Base-by-base conservation (phyloP, 1,140 invertebrate species). In the Trichonephila inaurata region DNA sequence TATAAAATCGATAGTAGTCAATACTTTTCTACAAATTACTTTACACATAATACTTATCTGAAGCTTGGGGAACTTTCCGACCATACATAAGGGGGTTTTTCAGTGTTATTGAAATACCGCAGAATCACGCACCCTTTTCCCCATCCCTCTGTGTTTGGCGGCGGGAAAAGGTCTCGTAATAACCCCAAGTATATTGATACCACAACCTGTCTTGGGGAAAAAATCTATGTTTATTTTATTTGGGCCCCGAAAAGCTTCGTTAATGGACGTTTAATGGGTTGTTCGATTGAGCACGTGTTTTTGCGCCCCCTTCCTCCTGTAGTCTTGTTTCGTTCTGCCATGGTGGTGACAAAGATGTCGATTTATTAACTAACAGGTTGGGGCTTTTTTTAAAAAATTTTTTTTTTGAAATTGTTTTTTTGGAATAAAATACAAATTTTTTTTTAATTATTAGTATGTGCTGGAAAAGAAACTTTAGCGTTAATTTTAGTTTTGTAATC, bases 241-340 rank as follows among this genome's bases (percentile, higher is more conserved):
- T 82, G 24, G 28, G 16, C 19, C 44, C 51, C 33, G 7, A 82
- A 19, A 51, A 21, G 28, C 12, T 33, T 19, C 77, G 77, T 82
- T 82, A 82, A 82, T 82, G 77, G 77, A 44, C 24, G 77, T 82
- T 82, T 82, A 82, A 82, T 82, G 77, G 77, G 33, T 40, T 44
- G 33, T 16, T 24, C 24, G 77, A 51, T 40, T 14, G 44, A 16
- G 21, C 6, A 21, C 16, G 18, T 82, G 40, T 82, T 77, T 82
- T 51, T 82, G 19, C 77, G 24, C 24, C 24, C 24, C 64, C 24
- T 66, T 66, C 64, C 64, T 24, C 28, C 28, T 28, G 28, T 28
- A 66, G 62, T 19, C 33, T n/a, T 66, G 18, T 66, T n/a, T 66
- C 21, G 8, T 66, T 66, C 12, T n/a, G 64, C 64, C 21, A n/a